Evolutionary conservation across 1,140 invertebrate genomes (phyloP).

Genomic region (Brachionus plicatilis): DNA sequence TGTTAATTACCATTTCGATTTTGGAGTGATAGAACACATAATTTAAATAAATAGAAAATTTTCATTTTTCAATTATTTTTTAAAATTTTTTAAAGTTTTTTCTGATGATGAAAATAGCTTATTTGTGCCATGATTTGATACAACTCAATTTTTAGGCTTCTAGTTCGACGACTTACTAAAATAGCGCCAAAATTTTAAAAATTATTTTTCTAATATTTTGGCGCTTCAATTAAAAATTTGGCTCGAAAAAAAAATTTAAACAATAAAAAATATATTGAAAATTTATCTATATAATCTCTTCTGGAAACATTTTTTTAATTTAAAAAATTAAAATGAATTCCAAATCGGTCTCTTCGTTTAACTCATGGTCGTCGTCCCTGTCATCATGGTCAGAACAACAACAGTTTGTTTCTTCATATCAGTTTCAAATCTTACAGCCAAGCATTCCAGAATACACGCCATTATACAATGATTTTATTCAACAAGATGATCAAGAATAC

Average conservation of each 20-base stretch:
- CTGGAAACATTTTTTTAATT: not conserved
- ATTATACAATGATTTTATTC: not conserved
- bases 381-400: slow-evolving; percentile 9
- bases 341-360: not conserved
- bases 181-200: not conserved
- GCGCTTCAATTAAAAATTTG: not conserved
- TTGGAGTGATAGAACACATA: not conserved
- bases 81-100: no score
- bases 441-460: not conserved
- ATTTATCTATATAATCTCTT: not conserved
- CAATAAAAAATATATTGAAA: not conserved
- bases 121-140: no score
- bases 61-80: no score
- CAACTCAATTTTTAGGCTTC: not conserved
- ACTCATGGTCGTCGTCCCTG: not conserved
- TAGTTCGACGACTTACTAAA: not conserved
- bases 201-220: not conserved
- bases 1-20: not conserved
- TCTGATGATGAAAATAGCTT: no score
- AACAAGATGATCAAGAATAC: not conserved
- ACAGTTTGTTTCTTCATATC: not conserved
- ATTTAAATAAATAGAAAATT: not conserved
- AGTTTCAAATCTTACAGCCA: not conserved
- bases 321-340: slow-evolving; percentile 16
- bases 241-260: not conserved